These are phyloP conservation scores for Scelioninae gen. 2 DNA, from an alignment of 2,888 invertebrate species.

Conservation along the genomic window DNA sequence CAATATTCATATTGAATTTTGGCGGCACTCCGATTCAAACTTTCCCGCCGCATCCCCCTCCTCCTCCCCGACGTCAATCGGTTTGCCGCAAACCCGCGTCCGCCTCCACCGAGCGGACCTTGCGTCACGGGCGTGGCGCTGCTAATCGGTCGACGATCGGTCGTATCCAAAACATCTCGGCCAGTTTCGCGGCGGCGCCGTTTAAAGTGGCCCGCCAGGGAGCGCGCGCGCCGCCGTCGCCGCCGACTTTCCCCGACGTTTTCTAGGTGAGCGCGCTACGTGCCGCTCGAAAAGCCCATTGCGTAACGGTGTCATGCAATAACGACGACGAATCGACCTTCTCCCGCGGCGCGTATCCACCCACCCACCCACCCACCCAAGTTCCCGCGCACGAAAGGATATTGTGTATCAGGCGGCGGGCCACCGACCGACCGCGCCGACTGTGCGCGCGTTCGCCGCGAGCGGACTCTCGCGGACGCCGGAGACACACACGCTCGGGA, in stretches of 20 bases:
- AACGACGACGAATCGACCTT: constrained; percentile 70
- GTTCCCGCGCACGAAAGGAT: constrained; percentile 53
- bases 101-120: too few species aligned
- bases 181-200: too few species aligned
- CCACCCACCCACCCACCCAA: constrained; percentile 66
- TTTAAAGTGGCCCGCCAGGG: constrained; percentile 44
- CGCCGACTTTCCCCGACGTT: constrained; percentile 54
- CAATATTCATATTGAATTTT: too few species aligned
- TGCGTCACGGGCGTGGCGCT: too few species aligned
- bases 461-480: not conserved
- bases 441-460: constrained; percentile 4
- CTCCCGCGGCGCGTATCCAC: constrained; percentile 65
- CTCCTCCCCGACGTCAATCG: too few species aligned
- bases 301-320: constrained; percentile 72
- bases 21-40: too few species aligned
- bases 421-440: too few species aligned
- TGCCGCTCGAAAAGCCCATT: constrained; percentile 63
- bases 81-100: too few species aligned
- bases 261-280: constrained; percentile 55
- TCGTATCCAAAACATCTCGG: too few species aligned
- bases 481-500: constrained; percentile 5
- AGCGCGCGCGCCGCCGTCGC: too few species aligned
- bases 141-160: too few species aligned
- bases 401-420: constrained; percentile 54
- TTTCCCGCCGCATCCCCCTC: too few species aligned